phyloP scores from a whole-genome alignment of 2,888 invertebrate genomes.

The Dinocampus coccinellae region DNA sequence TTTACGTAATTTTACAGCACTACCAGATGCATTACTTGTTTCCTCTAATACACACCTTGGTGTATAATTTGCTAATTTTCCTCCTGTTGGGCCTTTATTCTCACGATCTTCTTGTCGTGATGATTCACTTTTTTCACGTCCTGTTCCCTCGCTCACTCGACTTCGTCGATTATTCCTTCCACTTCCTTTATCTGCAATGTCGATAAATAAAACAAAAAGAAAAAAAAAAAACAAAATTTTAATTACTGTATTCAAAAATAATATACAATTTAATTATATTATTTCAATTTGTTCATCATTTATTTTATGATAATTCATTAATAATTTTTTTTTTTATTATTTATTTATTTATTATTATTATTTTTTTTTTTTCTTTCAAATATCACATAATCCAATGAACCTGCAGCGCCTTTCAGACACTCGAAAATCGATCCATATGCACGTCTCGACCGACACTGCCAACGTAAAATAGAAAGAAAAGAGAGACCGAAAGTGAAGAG shows the following conservation, averaged over 20 bases:
- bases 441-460: slow-evolving; percentile 11
- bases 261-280: background rate
- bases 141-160: slow-evolving; percentile 60
- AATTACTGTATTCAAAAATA: background rate
- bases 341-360: too few relatives aligned
- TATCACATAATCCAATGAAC: slow-evolving; percentile 7
- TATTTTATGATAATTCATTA: background rate
- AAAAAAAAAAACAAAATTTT: background rate
- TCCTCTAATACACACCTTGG: slow-evolving; percentile 62
- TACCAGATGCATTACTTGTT: slow-evolving; percentile 57
- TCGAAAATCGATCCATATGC: slow-evolving; percentile 27
- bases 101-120: slow-evolving; percentile 64
- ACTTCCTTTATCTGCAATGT: slow-evolving; percentile 63
- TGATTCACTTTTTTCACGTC: slow-evolving; percentile 58
- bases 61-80: slow-evolving; percentile 59
- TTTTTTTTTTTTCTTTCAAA: background rate
- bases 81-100: slow-evolving; percentile 63
- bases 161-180: slow-evolving; percentile 60
- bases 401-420: slow-evolving; percentile 13
- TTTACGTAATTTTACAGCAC: slow-evolving; percentile 60
- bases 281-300: background rate
- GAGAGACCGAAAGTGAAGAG: slow-evolving; percentile 28
- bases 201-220: slow-evolving; percentile 19
- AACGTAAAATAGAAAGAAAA: slow-evolving; percentile 28
- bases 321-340: background rate